phyloP scores from a whole-genome alignment of 2,888 invertebrate species.

The Psylliodes chrysocephalus region DNA sequence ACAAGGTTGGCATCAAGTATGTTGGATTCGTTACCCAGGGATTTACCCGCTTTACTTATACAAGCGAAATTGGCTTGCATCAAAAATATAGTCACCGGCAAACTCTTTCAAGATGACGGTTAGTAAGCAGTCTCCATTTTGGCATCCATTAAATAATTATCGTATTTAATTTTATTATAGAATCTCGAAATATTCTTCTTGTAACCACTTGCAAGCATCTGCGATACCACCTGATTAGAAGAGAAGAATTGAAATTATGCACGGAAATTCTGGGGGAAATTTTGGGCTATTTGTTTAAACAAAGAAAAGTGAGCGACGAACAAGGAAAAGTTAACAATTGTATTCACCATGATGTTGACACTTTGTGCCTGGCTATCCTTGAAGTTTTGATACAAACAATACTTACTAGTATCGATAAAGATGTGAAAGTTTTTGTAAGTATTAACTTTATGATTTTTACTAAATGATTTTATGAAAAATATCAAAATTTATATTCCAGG shows the following conservation, averaged over 20 bases:
- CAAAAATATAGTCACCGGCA: slow-evolving; percentile 80
- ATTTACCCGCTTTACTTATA: slow-evolving; percentile 74
- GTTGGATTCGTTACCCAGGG: slow-evolving; percentile 78
- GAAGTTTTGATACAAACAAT: slow-evolving; percentile 89
- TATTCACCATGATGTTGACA: slow-evolving; percentile 83
- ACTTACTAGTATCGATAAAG: slow-evolving; percentile 81
- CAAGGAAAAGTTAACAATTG: slow-evolving; percentile 71
- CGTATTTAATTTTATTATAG: slow-evolving; percentile 66
- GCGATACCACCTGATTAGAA: slow-evolving; percentile 81
- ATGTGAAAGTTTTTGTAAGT: slow-evolving; percentile 67
- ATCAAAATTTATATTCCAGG: slow-evolving; percentile 67
- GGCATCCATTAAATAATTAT: no score
- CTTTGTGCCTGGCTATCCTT: slow-evolving; percentile 80
- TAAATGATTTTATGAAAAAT: slow-evolving; percentile 2
- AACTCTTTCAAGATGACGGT: slow-evolving; percentile 78
- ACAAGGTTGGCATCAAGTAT: slow-evolving; percentile 84
- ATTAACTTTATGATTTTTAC: background rate
- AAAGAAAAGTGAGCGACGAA: slow-evolving; percentile 64
- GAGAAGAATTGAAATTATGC: slow-evolving; percentile 85
- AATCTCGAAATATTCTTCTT: slow-evolving; percentile 85
- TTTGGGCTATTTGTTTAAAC: slow-evolving; percentile 72
- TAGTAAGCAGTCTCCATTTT: slow-evolving; percentile 34
- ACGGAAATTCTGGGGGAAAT: slow-evolving; percentile 90
- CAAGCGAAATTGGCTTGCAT: slow-evolving; percentile 86
- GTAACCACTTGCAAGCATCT: slow-evolving; percentile 87